Conservation (phyloP, 2,888 invertebrate species). For the Harpalus rufipes region DNA sequence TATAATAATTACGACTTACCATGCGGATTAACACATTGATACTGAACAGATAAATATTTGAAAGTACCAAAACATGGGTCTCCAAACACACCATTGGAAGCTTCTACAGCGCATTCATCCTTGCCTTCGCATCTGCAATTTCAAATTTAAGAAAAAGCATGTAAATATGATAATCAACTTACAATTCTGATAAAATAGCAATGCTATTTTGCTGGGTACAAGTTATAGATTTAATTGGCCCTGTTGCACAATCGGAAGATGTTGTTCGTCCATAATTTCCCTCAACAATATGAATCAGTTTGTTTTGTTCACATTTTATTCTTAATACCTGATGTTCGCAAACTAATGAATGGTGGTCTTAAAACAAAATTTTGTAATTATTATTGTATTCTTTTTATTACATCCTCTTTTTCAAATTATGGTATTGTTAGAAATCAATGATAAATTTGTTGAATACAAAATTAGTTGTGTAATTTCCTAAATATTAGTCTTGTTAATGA, state of each 20-base stretch:
- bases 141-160: too few species aligned
- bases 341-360: not conserved
- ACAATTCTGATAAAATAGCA: not conserved
- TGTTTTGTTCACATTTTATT: conserved; percentile 25
- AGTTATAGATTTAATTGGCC: not conserved
- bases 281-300: conserved; percentile 12
- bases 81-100: too few species aligned
- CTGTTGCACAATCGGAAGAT: not conserved
- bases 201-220: not conserved
- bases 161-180: not conserved
- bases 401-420: too few species aligned
- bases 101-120: too few species aligned
- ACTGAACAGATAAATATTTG: too few species aligned
- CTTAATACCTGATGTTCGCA: conserved; percentile 11
- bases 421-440: too few species aligned
- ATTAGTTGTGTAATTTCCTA: not conserved
- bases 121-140: too few species aligned
- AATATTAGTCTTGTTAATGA: not conserved
- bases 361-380: not conserved
- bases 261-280: conserved; percentile 38
- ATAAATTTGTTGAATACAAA: not conserved
- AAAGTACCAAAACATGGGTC: too few species aligned
- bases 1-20: too few species aligned
- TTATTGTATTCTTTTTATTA: too few species aligned
- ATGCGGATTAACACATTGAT: too few species aligned